These are phyloP conservation scores for Merodon equestris DNA, from an alignment of 2,888 invertebrate genomes.

Conservation along the genomic window DNA sequence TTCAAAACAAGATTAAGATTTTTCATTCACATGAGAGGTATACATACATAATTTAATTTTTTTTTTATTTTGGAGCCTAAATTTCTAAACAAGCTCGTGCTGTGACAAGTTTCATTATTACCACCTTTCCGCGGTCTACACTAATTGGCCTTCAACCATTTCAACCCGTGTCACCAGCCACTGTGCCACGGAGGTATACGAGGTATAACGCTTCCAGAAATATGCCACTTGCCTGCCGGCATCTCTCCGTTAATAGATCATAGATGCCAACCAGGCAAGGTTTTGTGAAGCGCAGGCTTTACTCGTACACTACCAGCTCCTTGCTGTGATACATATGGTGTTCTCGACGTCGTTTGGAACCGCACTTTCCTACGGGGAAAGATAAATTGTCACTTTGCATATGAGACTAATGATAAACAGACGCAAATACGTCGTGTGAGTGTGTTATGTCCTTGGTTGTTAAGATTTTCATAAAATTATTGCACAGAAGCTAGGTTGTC, in stretches of 20 bases:
- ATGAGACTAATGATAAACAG: constrained; percentile 59
- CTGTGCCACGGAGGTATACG: constrained; percentile 6
- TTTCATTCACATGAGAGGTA: background rate
- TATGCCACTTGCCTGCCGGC: constrained; percentile 51
- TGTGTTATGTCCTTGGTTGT: constrained; percentile 52
- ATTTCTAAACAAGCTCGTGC: constrained; percentile 15
- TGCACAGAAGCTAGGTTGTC: constrained; percentile 47
- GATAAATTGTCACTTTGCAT: constrained; percentile 67
- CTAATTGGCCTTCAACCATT: constrained; percentile 22
- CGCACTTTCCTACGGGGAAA: constrained; percentile 31
- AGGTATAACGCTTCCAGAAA: constrained; percentile 46
- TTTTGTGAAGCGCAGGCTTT: constrained; percentile 17
- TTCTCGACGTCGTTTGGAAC: background rate
- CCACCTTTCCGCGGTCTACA: constrained; percentile 41
- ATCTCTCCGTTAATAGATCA: constrained; percentile 65
- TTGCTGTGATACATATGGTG: background rate
- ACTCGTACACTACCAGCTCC: constrained; percentile 12
- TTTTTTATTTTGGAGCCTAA: constrained; percentile 5
- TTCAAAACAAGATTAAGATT: background rate
- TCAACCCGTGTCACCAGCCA: background rate
- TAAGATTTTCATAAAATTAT: constrained; percentile 60
- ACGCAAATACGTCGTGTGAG: constrained; percentile 25
- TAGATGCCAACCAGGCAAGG: constrained; percentile 24
- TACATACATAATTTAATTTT: constrained; percentile 22
- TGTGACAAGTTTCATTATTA: constrained; percentile 9